phyloP scores from a whole-genome alignment of 2,113 vertebrate genomes.

The Canis aureus region DNA sequence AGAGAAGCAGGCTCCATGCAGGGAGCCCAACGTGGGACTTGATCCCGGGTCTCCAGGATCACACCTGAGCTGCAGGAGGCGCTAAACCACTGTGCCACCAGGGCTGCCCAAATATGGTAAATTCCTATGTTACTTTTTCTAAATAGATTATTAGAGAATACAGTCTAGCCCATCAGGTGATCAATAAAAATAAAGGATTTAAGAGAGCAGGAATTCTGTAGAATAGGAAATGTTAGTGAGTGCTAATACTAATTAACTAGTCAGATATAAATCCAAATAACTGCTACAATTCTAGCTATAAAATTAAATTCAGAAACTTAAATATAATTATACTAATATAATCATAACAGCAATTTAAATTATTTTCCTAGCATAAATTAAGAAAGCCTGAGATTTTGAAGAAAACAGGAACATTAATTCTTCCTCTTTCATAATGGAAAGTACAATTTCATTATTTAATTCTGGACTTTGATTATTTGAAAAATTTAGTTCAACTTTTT shows the following conservation, averaged over 20 bases:
- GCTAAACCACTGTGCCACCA: too few relatives aligned
- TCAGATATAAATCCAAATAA: background rate
- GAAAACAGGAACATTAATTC: background rate
- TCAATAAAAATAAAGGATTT: background rate
- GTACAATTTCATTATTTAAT: background rate
- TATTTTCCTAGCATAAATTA: background rate
- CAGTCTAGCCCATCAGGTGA: background rate
- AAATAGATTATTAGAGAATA: background rate
- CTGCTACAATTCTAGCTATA: background rate
- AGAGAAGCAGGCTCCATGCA: too few relatives aligned
- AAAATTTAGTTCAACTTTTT: background rate
- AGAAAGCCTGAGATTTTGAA: background rate
- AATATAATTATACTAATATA: background rate
- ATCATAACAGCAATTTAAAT: background rate
- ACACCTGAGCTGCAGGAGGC: too few relatives aligned
- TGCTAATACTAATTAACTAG: background rate
- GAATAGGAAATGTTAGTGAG: background rate
- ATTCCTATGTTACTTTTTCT: background rate
- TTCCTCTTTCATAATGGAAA: background rate
- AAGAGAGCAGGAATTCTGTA: background rate
- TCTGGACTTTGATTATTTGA: background rate
- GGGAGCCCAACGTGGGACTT: too few relatives aligned
- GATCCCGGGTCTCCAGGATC: too few relatives aligned
- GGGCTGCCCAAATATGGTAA: background rate
- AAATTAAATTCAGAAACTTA: conserved; percentile 34